Evolutionary conservation across 2,113 vertebrate genomes (phyloP), one percentile per base, ranked within the genome.

Genomic region (Rynchops niger): DNA sequence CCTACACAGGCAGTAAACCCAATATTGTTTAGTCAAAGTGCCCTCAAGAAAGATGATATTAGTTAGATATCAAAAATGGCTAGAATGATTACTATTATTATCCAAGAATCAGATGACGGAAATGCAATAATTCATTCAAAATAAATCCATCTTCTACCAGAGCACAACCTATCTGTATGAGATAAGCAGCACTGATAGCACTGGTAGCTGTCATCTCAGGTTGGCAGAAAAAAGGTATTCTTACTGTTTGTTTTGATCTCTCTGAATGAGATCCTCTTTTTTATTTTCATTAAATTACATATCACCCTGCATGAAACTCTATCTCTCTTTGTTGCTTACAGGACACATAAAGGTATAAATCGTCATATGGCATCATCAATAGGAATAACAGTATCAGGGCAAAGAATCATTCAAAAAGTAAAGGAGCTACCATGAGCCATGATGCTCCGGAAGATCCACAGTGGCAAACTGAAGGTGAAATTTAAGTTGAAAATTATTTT

Each of bases 41-140:
- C 45, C 88, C 63, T 80, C 59, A 86, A 93, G 85, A 93, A 95
- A 88, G 86, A 89, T 20, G 10, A 83, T 89, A 89, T 67, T 88
- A 59, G 71, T 92, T 91, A 78, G 67, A 70, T 86, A 93, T 73
- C 62, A 93, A 85, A 81, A 81, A 92, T 70, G 42, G 6, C 38
- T 69, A 86, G 62, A 91, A 92, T 80, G 82, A 72, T 80, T 90
- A 65, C 66, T 59, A 42, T 80, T 71, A 55, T 78, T 36, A 69
- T 73, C n/a, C 66, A 70, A 79, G 53, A 32, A 79, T 34, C 29
- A 80, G 82, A 85, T 72, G 56, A 87, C 82, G 63, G 62, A 81
- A 94, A 93, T 55, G 66, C 62, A 96, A 85, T 90, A 85, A 93
- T 90, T 95, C 86, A 82, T 71, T 86, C 25, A 27, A 92, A 93